These are phyloP conservation scores for Tenualosa ilisha DNA, from an alignment of 2,797 vertebrate genomes.

Conservation along the genomic window DNA sequence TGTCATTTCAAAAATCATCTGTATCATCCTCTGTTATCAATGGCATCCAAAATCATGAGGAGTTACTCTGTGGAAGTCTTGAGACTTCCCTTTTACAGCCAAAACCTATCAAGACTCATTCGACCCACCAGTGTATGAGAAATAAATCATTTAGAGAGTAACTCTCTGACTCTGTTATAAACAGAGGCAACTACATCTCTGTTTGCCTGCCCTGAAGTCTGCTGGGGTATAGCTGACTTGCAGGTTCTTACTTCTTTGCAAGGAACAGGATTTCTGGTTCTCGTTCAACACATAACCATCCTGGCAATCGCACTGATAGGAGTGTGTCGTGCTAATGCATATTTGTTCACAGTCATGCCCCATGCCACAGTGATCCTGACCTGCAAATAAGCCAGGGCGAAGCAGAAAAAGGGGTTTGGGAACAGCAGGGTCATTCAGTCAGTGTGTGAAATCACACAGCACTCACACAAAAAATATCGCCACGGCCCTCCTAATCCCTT, in stretches of 20 bases:
- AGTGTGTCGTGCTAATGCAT: constrained; percentile 78
- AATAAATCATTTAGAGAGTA: background rate
- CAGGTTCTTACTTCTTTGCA: constrained; percentile 70
- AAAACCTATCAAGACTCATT: background rate
- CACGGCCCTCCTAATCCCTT: background rate
- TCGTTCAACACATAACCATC: constrained; percentile 79
- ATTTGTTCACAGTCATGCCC: constrained; percentile 85
- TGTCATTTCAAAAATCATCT: background rate
- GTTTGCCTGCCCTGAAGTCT: constrained; percentile 10
- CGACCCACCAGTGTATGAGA: background rate
- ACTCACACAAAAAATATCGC: background rate
- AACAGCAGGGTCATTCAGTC: background rate
- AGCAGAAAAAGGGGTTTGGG: constrained; percentile 27
- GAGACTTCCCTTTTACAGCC: background rate
- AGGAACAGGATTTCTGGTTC: constrained; percentile 83
- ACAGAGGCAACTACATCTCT: background rate
- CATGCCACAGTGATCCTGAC: constrained; percentile 77
- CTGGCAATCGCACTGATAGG: constrained; percentile 82
- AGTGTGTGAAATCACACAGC: constrained; percentile 16
- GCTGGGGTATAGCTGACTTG: constrained; percentile 28
- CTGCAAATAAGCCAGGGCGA: constrained; percentile 68
- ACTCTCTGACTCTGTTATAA: background rate
- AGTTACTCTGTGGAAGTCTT: constrained; percentile 22
- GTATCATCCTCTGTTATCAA: background rate
- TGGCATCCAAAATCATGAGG: background rate